Evolutionary conservation across 2,113 vertebrate genomes (phyloP).

Genomic region (Pygoscelis antarcticus): DNA sequence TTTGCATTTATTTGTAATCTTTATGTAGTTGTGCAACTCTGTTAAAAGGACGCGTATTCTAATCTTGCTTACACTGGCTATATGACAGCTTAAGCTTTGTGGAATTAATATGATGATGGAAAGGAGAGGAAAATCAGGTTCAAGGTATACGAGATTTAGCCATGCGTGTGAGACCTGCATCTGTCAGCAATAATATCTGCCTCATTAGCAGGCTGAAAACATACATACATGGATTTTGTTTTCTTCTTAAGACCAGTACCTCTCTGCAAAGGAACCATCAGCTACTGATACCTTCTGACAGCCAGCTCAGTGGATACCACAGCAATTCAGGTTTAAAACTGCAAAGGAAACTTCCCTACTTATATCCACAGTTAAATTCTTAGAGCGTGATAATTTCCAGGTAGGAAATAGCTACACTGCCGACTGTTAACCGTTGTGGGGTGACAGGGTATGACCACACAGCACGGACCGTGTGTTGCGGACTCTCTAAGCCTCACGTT

Average conservation of each 20-base stretch:
- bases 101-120: background rate
- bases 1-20: background rate
- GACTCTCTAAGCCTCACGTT: background rate
- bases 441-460: background rate
- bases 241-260: background rate
- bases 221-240: background rate
- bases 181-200: background rate
- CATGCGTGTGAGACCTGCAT: accelerated
- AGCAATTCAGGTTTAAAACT: background rate
- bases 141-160: background rate
- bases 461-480: background rate
- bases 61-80: background rate
- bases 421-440: background rate
- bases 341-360: background rate
- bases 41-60: background rate
- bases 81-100: background rate
- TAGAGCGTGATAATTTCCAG: background rate
- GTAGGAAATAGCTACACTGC: background rate
- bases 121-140: conserved; percentile 2
- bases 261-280: background rate
- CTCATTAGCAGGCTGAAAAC: background rate
- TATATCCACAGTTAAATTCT: background rate
- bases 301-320: background rate
- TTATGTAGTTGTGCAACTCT: background rate
- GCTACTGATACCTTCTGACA: background rate